These are phyloP conservation scores for Lamellibrachia columna DNA, from an alignment of 2,888 invertebrate species.

Conservation along the genomic window DNA sequence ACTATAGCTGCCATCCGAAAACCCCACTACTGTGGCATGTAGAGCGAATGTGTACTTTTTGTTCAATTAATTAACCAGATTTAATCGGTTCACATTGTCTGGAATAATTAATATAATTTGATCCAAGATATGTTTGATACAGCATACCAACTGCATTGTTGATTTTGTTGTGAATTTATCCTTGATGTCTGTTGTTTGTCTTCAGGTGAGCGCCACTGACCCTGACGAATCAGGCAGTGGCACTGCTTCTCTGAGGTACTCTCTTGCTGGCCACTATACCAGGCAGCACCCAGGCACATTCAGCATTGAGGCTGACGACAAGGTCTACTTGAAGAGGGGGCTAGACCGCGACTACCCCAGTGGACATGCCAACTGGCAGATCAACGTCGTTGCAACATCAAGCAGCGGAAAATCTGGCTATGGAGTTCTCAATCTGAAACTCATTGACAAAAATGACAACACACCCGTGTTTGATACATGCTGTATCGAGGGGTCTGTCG, in stretches of 20 bases:
- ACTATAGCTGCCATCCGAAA: no score
- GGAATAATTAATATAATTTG: no score
- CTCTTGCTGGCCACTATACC: conserved; percentile 24
- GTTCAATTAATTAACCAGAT: no score
- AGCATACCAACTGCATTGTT: neutral
- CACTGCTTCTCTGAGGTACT: neutral
- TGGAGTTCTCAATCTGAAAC: conserved; percentile 36
- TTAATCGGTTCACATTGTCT: no score
- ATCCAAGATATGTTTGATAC: no score
- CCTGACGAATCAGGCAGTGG: neutral
- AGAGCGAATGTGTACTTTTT: no score
- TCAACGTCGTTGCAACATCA: conserved; percentile 38
- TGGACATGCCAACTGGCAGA: conserved; percentile 39
- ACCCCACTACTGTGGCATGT: no score
- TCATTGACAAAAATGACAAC: conserved; percentile 43
- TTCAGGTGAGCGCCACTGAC: neutral
- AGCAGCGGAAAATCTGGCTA: conserved; percentile 32
- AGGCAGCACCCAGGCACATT: conserved; percentile 30
- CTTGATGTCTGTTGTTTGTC: neutral
- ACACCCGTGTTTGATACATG: conserved; percentile 40
- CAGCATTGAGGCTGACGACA: conserved; percentile 25
- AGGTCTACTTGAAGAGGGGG: conserved; percentile 32
- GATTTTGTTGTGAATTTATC: neutral
- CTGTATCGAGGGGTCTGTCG: conserved; percentile 36
- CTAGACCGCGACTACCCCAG: conserved; percentile 43